A percentile compares a stretch with the other conserved stretches of the same genome.
Evolutionary conservation across 2,888 invertebrate genomes (phyloP).

Genomic region (Gymnosoma rotundatum): DNA sequence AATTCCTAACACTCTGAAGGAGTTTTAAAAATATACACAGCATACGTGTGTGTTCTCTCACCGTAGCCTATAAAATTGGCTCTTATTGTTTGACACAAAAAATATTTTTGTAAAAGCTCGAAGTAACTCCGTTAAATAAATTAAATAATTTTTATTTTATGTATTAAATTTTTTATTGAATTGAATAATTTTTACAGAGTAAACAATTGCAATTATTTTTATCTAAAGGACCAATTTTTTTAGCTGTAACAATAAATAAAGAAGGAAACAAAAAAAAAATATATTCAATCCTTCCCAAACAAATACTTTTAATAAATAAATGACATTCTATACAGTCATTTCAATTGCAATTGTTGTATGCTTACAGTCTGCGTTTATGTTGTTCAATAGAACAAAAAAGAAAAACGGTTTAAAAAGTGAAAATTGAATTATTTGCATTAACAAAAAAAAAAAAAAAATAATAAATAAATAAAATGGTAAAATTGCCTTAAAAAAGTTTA

Average conservation of each 20-base stretch:
- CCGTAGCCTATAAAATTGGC: no score
- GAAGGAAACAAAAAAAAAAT: not conserved
- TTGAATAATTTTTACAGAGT: not conserved
- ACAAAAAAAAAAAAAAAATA: slow-evolving; percentile 31
- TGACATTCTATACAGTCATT: slow-evolving; percentile 44
- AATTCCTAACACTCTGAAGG: no score
- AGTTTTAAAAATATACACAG: no score
- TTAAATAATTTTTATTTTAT: not conserved
- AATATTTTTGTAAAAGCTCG: no score
- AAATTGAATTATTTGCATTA: slow-evolving; percentile 63
- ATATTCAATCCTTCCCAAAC: slow-evolving; percentile 51
- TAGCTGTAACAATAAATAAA: not conserved
- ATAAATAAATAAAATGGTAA: slow-evolving; percentile 9
- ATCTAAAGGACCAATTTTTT: slow-evolving; percentile 25
- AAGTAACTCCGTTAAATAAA: not conserved
- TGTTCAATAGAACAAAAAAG: slow-evolving; percentile 1
- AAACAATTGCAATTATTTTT: slow-evolving; percentile 3
- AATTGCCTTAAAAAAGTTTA: slow-evolving; percentile 20
- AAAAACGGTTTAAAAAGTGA: slow-evolving; percentile 61
- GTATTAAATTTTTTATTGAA: not conserved
- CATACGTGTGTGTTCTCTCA: no score
- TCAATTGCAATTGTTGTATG: slow-evolving; percentile 24
- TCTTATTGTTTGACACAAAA: no score
- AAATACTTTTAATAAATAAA: slow-evolving; percentile 61
- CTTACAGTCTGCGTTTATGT: slow-evolving; percentile 11